A percentile compares a stretch with the other conserved stretches of the same genome.
Evolutionary conservation across 2,797 vertebrate genomes (phyloP).

Genomic region (Huso huso): DNA sequence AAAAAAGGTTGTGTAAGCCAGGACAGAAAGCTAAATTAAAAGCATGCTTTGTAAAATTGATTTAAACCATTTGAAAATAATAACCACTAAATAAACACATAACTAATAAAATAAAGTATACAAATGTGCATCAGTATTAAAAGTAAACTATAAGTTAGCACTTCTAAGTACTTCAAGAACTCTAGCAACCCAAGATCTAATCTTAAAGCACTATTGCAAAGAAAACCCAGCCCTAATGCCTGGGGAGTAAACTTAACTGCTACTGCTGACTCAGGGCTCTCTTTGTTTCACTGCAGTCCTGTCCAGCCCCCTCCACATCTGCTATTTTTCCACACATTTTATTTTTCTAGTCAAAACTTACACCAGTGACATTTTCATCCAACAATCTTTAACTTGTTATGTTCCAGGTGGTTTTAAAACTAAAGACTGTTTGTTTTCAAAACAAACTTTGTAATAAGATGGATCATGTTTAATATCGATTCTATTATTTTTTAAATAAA

Average conservation of each 20-base stretch:
- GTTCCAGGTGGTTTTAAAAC: slow-evolving; percentile 1
- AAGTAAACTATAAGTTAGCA: background rate
- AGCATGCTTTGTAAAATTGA: no score
- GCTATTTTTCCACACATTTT: slow-evolving; percentile 43
- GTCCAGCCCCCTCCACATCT: slow-evolving; percentile 42
- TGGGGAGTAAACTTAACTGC: slow-evolving; percentile 61
- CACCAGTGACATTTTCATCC: slow-evolving; percentile 33
- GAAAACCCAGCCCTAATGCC: slow-evolving; percentile 60
- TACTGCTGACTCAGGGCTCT: slow-evolving; percentile 72
- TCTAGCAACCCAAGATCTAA: slow-evolving; percentile 5
- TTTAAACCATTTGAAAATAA: no score
- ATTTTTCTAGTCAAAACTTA: slow-evolving; percentile 28
- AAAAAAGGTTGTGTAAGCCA: no score
- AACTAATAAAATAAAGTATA: no score
- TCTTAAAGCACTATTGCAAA: slow-evolving; percentile 5
- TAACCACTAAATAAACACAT: no score
- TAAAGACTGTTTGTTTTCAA: no score
- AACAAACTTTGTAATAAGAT: no score
- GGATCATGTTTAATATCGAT: no score
- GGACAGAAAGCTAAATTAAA: no score
- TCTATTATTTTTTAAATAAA: no score
- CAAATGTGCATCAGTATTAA: no score
- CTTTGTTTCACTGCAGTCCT: slow-evolving; percentile 66
- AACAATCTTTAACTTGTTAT: slow-evolving; percentile 12
- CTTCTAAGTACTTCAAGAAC: slow-evolving; percentile 2